These are phyloP conservation scores for Monochamus alternatus DNA, from an alignment of 2,888 invertebrate species.

Conservation along the genomic window DNA sequence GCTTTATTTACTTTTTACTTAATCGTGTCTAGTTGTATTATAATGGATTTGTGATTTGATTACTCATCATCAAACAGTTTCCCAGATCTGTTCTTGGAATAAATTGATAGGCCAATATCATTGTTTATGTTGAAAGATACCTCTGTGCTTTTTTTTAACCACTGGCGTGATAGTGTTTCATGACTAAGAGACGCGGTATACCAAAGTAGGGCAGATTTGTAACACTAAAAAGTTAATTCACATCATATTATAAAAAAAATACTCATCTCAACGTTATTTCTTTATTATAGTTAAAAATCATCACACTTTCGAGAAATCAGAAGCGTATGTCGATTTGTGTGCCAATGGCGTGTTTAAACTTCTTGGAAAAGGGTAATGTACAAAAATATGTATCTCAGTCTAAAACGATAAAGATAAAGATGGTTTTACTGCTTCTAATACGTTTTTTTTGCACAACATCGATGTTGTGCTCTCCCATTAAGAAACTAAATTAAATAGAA, in stretches of 20 bases:
- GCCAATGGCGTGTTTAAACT: too few species aligned
- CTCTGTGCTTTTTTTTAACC: not conserved
- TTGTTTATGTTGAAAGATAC: constrained; percentile 8
- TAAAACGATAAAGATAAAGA: too few species aligned
- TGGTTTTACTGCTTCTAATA: too few species aligned
- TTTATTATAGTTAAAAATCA: too few species aligned
- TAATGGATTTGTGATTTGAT: constrained; percentile 5
- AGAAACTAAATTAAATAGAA: constrained; percentile 1
- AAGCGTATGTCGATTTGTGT: too few species aligned
- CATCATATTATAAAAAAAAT: too few species aligned
- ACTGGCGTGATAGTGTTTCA: not conserved
- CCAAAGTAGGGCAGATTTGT: not conserved
- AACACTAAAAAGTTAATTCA: not conserved
- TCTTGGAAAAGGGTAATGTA: too few species aligned
- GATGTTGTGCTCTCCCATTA: not conserved
- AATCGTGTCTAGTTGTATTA: not conserved
- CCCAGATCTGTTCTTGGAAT: not conserved
- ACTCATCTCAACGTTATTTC: too few species aligned
- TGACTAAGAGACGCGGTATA: not conserved
- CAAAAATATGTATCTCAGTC: too few species aligned
- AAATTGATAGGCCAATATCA: not conserved
- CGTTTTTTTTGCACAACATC: not conserved
- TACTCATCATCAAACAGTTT: not conserved
- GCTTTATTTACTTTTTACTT: not conserved
- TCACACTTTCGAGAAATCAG: too few species aligned